A percentile compares a stretch with the other conserved stretches of the same genome.
These are phyloP conservation scores for Anabas testudineus DNA, from an alignment of 2,797 vertebrate species.

Conservation along the genomic window DNA sequence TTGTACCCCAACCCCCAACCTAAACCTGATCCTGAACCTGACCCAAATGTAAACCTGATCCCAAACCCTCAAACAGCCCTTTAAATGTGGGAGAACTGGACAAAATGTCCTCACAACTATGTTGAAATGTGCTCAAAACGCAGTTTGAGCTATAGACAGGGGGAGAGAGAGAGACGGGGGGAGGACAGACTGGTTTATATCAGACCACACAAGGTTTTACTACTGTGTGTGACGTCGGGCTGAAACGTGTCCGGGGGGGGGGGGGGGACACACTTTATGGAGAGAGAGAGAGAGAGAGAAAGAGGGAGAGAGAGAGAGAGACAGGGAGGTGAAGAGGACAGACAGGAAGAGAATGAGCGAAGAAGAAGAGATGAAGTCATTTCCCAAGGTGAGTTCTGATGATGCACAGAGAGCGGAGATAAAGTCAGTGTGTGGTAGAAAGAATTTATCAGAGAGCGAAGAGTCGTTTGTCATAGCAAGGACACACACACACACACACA, in stretches of 20 bases:
- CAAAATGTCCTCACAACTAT: too few relatives aligned
- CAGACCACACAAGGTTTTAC: constrained; percentile 61
- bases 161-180: constrained; percentile 33
- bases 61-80: too few relatives aligned
- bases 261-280: constrained; percentile 61
- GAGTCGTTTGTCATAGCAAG: constrained; percentile 50
- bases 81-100: too few relatives aligned
- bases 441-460: constrained; percentile 32
- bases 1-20: too few relatives aligned
- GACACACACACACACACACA: background rate
- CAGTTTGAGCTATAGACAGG: too few relatives aligned
- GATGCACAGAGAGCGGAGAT: background rate
- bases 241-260: constrained; percentile 57
- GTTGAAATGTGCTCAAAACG: constrained; percentile 24
- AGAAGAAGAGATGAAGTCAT: constrained; percentile 75
- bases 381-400: constrained; percentile 61
- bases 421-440: constrained; percentile 7
- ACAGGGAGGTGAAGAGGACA: background rate
- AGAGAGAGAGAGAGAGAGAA: background rate
- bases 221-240: constrained; percentile 32
- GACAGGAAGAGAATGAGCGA: constrained; percentile 23
- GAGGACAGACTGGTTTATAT: constrained; percentile 40
- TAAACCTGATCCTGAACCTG: too few relatives aligned
- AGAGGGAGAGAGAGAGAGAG: background rate
- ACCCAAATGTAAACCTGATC: too few relatives aligned